Base-by-base conservation (phyloP, 2,113 vertebrate genomes). In the Trichomycterus rosablanca region DNA sequence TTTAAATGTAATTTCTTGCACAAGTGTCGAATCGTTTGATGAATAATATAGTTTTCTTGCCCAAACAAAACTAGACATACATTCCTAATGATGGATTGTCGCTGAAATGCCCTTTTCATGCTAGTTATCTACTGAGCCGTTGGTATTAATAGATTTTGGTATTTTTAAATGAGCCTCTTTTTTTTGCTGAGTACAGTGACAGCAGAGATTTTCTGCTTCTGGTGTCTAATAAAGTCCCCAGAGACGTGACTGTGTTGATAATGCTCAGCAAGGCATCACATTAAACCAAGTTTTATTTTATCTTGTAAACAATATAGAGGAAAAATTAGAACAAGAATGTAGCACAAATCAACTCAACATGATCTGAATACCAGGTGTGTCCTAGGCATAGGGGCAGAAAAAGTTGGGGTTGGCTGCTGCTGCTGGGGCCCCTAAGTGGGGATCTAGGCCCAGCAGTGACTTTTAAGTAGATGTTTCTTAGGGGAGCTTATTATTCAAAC, bases 81-180 rank as follows among this genome's bases (percentile, higher is more conserved):
- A 49, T 59, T 35, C 57, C 18, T 60, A 15, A 59, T 37, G 45
- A 57, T 57, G 22, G 54, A 49, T 37, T 37, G 15, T 26, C 50
- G 20, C 22, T 50, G 22, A 37, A 28, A 18, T 61, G 2, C 9
- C 26, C 28, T 61, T 40, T 51, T 30, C 58, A 39, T 49, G 20
- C 45, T n/a, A 12, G 30, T 18, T 51, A n/a, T 10, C 48, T 61
- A 26, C 32, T 51, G 34, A 51, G 11, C 32, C 7, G 12, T 18
- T 50, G 12, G 45, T 39, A 50, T 61, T 61, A 51, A 61, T 61
- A 61, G 46, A 61, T 40, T 49, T 50, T 50, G 15, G 59, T 19
- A 61, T 61, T 61, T 61, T 50, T 24, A 43, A 6, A 57, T 32
- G 6, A 26, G 26, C 9, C n/a, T n/a, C n/a, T n/a, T 26, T 15